These are phyloP conservation scores for Ruditapes philippinarum DNA, from an alignment of 1,140 invertebrate species.

Conservation along the genomic window DNA sequence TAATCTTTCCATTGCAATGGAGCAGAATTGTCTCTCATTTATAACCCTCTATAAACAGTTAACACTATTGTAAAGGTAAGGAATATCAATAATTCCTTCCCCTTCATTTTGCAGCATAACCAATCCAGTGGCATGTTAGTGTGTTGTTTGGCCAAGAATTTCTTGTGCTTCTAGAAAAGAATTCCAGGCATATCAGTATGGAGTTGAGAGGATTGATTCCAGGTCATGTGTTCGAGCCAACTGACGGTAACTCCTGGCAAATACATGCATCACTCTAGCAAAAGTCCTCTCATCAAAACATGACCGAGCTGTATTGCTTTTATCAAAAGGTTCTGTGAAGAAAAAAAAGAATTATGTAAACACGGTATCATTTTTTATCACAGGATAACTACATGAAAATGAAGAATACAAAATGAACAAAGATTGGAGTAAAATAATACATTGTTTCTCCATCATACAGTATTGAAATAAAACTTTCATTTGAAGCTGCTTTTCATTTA, in stretches of 20 bases:
- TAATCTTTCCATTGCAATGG: too few species aligned
- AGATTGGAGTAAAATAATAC: too few species aligned
- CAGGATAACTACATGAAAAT: too few species aligned
- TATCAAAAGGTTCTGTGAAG: constrained; percentile 95
- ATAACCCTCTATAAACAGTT: too few species aligned
- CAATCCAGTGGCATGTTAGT: not conserved
- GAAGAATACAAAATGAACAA: too few species aligned
- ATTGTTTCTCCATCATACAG: too few species aligned
- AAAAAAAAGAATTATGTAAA: not conserved
- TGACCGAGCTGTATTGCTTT: constrained; percentile 97
- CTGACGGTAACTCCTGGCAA: constrained; percentile 86
- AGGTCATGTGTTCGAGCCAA: constrained; percentile 71
- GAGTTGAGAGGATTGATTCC: constrained; percentile 66
- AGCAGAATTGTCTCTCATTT: not conserved
- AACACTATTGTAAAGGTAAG: too few species aligned
- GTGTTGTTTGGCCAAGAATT: too few species aligned
- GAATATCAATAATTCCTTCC: not conserved
- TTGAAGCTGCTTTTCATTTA: too few species aligned
- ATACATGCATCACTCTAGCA: constrained; percentile 92
- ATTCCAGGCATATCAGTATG: constrained; percentile 75
- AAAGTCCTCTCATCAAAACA: constrained; percentile 96
- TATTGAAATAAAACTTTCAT: too few species aligned
- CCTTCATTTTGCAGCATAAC: not conserved
- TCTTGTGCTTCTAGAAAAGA: too few species aligned
- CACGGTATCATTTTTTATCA: too few species aligned